phyloP scores from a whole-genome alignment of 2,113 vertebrate species.

The Cettia cetti region DNA sequence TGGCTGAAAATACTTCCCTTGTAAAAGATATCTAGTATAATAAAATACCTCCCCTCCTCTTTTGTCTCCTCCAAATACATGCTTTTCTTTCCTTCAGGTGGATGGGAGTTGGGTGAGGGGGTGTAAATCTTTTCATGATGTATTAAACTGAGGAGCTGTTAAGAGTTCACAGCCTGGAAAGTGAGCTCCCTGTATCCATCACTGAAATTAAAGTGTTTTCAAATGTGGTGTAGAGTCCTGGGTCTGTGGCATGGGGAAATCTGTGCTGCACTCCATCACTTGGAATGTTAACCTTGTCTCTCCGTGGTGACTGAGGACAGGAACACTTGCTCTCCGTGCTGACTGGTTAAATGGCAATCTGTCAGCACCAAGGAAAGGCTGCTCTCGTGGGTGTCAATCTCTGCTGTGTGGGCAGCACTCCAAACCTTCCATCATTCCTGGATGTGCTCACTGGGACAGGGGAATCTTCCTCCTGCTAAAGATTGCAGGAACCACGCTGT shows the following conservation, averaged over 20 bases:
- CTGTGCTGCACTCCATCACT: conserved; percentile 72
- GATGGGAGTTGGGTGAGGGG: conserved; percentile 12
- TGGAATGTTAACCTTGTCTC: conserved; percentile 81
- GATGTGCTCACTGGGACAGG: background rate
- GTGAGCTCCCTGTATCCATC: conserved; percentile 71
- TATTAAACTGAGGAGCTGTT: conserved; percentile 73
- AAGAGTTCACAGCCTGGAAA: conserved; percentile 67
- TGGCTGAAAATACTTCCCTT: conserved; percentile 68
- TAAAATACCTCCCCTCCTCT: conserved; percentile 37
- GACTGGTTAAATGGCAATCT: conserved; percentile 76
- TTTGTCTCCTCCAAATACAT: conserved; percentile 48
- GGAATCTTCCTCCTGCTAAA: background rate
- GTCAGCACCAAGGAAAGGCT: conserved; percentile 64
- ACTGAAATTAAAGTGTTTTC: conserved; percentile 78
- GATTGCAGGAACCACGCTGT: fast-evolving
- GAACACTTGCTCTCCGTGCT: conserved; percentile 60
- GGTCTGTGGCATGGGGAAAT: conserved; percentile 67
- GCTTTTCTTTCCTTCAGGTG: conserved; percentile 71
- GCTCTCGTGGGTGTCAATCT: conserved; percentile 58
- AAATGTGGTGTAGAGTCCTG: conserved; percentile 50
- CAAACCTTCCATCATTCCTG: background rate
- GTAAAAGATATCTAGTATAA: conserved; percentile 59
- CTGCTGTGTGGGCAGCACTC: background rate
- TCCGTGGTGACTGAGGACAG: conserved; percentile 66
- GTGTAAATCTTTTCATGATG: conserved; percentile 60